Evolutionary conservation across 2,113 vertebrate species (phyloP), one percentile per base, ranked within the genome.

Genomic region (Neogobius melanostomus): DNA sequence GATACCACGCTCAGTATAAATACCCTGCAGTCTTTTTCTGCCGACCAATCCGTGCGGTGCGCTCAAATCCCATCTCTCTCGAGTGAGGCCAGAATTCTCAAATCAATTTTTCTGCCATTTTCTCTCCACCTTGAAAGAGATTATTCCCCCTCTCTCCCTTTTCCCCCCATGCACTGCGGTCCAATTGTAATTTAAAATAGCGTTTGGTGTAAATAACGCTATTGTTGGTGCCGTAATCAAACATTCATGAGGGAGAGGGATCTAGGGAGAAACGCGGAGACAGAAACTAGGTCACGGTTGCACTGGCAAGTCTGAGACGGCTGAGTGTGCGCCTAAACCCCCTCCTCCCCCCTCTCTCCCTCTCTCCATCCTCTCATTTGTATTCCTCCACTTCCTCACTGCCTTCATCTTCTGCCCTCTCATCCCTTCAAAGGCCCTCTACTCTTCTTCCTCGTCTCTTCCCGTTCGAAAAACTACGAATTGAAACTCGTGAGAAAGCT

Each of bases 261-360:
- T 88, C 83, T 71, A 50, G 85, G 82, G 88, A 85, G 87, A 84
- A 83, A 77, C 75, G 44, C 66, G 60, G 85, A 92, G 92, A 91
- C 68, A 61, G 87, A 92, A 93, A 91, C 87, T 93, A 90, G 92
- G 91, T 93, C 92, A 92, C 64, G 78, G 87, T 88, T 88, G 81
- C 70, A 48, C 79, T 86, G 81, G 84, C 82, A 69, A 90, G 85
- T 80, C 78, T 51, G 77, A 80, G 79, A 84, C 68, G 77, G n/a
- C 81, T 74, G 80, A 90, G 70, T 73, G 47, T 54, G 44, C 45
- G 72, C 77, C 47, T 73, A 68, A 87, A 75, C 71, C 85, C 17
- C 68, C 71, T 76, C 72, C 76, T 72, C 71, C 72, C 64, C 54
- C 11, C 7, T 53, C 66, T 15, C 60, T 9, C 3, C 61, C 53